Percentiles rank a stretch among this genome's conserved stretches.
These are phyloP conservation scores for Myotis planiceps DNA, from an alignment of 2,797 vertebrate genomes.

Conservation along the genomic window DNA sequence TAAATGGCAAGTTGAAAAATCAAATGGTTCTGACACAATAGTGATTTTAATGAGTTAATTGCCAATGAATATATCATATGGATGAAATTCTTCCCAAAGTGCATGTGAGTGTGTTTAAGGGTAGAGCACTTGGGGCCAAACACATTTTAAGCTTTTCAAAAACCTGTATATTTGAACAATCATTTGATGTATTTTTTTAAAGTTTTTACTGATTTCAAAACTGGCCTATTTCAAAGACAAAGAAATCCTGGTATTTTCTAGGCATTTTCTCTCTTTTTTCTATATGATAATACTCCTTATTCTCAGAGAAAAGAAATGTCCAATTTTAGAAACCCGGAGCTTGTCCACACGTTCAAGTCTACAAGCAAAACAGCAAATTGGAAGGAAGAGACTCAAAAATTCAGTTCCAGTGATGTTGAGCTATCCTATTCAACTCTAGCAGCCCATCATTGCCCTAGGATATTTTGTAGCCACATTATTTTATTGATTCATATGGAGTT, in stretches of 20 bases:
- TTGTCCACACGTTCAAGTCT: not conserved
- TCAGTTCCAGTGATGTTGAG: not conserved
- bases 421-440: not conserved
- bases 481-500: not conserved
- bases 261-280: not conserved
- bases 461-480: not conserved
- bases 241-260: not conserved
- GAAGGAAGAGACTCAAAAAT: not conserved
- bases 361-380: not conserved
- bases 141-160: conserved; percentile 59
- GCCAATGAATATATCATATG: conserved; percentile 55
- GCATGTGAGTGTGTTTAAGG: conserved; percentile 62
- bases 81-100: conserved; percentile 65
- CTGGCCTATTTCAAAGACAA: conserved; percentile 26
- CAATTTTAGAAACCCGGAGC: not conserved
- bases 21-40: conserved; percentile 69
- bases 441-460: not conserved
- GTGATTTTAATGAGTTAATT: conserved; percentile 65
- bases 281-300: not conserved
- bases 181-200: not conserved
- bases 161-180: conserved; percentile 50
- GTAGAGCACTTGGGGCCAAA: conserved; percentile 39
- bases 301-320: not conserved
- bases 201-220: not conserved
- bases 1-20: conserved; percentile 75